A percentile compares a stretch with the other conserved stretches of the same genome.
These are phyloP conservation scores for Zapus hudsonius DNA, from an alignment of 2,113 vertebrate species.

Conservation along the genomic window DNA sequence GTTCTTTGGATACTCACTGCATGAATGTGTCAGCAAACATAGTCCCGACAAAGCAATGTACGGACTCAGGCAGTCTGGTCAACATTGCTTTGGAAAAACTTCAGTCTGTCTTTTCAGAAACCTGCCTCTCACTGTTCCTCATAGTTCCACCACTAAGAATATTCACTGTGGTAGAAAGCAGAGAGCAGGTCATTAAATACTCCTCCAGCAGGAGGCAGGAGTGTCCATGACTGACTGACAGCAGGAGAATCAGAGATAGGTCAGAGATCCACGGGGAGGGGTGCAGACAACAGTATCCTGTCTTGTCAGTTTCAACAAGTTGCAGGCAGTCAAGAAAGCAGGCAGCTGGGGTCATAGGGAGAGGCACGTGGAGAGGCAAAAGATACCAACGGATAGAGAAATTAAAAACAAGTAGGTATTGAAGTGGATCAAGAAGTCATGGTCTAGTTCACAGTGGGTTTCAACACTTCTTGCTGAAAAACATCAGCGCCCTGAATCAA, in stretches of 20 bases:
- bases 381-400: neutral
- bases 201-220: neutral
- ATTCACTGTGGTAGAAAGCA: neutral
- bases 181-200: neutral
- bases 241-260: neutral
- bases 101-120: neutral
- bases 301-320: neutral
- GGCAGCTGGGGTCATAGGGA: neutral
- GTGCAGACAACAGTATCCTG: rapidly evolving
- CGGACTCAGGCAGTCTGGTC: neutral
- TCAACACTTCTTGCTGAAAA: constrained; percentile 2
- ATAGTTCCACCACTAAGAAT: neutral
- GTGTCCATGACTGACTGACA: neutral
- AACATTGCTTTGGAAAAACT: neutral
- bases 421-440: neutral
- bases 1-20: neutral
- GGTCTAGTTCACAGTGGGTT: neutral
- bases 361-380: neutral
- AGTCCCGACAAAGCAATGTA: neutral
- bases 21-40: neutral
- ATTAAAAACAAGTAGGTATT: neutral
- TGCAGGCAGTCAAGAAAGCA: neutral
- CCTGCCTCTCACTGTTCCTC: neutral
- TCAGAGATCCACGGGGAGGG: neutral
- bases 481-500: neutral